phyloP scores from a whole-genome alignment of 1,140 invertebrate genomes.

The Brachionus asplanchnoidis region DNA sequence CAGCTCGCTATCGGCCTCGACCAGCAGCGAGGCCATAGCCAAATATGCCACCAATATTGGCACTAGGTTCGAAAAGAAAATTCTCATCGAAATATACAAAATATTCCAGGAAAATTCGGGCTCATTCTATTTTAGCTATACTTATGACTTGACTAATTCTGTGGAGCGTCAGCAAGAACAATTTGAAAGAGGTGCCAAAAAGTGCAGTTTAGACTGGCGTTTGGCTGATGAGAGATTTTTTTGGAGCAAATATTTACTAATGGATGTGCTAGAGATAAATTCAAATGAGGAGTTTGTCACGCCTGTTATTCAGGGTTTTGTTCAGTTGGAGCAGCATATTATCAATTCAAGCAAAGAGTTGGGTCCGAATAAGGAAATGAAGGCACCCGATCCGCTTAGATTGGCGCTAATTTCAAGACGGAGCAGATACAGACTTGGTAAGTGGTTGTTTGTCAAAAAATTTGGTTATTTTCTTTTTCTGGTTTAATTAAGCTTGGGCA shows the following conservation, averaged over 20 bases:
- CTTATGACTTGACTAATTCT: constrained; percentile 74
- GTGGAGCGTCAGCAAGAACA: constrained; percentile 69
- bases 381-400: constrained; percentile 61
- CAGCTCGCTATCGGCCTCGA: not conserved
- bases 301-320: constrained; percentile 88
- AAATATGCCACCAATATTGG: not conserved
- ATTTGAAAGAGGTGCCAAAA: constrained; percentile 41
- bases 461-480: not conserved
- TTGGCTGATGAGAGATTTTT: constrained; percentile 84
- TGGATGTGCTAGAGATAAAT: constrained; percentile 68
- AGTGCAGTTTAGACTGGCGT: constrained; percentile 62
- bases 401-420: constrained; percentile 79
- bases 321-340: constrained; percentile 72
- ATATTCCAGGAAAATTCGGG: constrained; percentile 91
- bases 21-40: not conserved
- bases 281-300: constrained; percentile 61
- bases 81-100: constrained; percentile 69
- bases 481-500: not conserved
- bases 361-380: constrained; percentile 57
- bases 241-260: constrained; percentile 89
- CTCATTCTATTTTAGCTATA: constrained; percentile 81
- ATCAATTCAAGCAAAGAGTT: constrained; percentile 63
- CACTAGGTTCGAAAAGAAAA: constrained; percentile 55
- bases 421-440: constrained; percentile 77
- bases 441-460: not conserved